Conservation (phyloP, 2,888 invertebrate species). For the Parapristionchus giblindavisi region DNA sequence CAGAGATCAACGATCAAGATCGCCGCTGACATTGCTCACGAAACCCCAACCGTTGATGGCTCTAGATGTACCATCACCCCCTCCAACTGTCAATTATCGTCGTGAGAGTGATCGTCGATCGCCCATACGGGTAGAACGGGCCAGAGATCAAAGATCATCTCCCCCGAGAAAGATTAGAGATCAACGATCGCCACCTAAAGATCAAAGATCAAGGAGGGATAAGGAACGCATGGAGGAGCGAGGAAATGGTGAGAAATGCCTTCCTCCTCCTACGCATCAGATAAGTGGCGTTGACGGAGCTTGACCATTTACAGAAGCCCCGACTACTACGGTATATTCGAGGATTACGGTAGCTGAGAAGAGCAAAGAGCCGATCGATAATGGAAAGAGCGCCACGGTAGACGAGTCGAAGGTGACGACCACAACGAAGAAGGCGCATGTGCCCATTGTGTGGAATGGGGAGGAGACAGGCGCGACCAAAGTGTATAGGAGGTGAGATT, state of each 20-base stretch:
- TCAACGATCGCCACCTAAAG: too few relatives aligned
- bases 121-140: too few relatives aligned
- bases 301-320: slow-evolving; percentile 12
- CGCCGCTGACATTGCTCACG: neutral
- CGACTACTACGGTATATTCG: too few relatives aligned
- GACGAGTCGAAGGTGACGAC: slow-evolving; percentile 3
- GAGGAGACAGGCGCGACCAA: slow-evolving; percentile 18
- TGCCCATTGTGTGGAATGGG: slow-evolving; percentile 28
- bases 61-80: too few relatives aligned
- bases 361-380: neutral
- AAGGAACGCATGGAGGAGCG: neutral
- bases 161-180: too few relatives aligned
- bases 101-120: too few relatives aligned
- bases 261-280: too few relatives aligned
- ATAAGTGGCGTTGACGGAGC: slow-evolving; percentile 3
- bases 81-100: too few relatives aligned
- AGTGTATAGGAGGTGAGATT: slow-evolving; percentile 3
- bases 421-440: slow-evolving; percentile 14
- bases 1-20: neutral
- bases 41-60: too few relatives aligned
- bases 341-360: neutral
- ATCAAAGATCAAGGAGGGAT: too few relatives aligned
- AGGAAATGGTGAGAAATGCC: neutral
- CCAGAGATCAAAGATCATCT: too few relatives aligned
- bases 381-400: neutral